Percentiles rank a stretch among this genome's conserved stretches.
phyloP scores from a whole-genome alignment of 2,888 invertebrate genomes.

The Brenthis hecate region DNA sequence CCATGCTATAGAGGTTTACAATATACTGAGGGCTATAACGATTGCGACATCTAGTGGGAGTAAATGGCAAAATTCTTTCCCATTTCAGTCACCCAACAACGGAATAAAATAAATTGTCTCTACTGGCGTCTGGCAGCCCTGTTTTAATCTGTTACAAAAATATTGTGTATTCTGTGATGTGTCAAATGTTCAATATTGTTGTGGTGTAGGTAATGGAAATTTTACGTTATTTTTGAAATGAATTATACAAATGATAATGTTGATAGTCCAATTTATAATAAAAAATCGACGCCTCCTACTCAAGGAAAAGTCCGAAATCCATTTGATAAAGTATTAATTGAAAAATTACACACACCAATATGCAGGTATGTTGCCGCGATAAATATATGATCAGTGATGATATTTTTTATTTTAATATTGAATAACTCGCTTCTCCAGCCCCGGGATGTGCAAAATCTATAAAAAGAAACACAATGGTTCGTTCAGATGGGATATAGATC shows the following conservation, averaged over 20 bases:
- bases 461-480: conserved; percentile 64
- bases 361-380: conserved; percentile 80
- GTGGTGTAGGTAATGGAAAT: conserved; percentile 17
- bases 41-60: too few relatives aligned
- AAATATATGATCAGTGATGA: neutral
- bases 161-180: too few relatives aligned
- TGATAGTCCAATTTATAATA: conserved; percentile 54
- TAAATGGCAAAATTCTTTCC: too few relatives aligned
- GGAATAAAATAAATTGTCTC: too few relatives aligned
- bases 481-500: conserved; percentile 86
- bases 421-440: conserved; percentile 51
- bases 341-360: conserved; percentile 85
- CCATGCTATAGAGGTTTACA: too few relatives aligned
- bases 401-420: neutral
- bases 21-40: too few relatives aligned
- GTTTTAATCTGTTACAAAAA: too few relatives aligned
- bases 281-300: conserved; percentile 69
- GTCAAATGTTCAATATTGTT: neutral
- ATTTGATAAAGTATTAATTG: conserved; percentile 85
- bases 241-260: conserved; percentile 65
- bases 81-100: too few relatives aligned
- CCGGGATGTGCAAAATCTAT: conserved; percentile 79
- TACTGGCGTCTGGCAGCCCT: too few relatives aligned
- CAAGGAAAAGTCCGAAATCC: conserved; percentile 84
- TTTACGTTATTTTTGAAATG: conserved; percentile 72